Evolutionary conservation across 1,140 invertebrate species (phyloP).

Genomic region (Lerema accius): DNA sequence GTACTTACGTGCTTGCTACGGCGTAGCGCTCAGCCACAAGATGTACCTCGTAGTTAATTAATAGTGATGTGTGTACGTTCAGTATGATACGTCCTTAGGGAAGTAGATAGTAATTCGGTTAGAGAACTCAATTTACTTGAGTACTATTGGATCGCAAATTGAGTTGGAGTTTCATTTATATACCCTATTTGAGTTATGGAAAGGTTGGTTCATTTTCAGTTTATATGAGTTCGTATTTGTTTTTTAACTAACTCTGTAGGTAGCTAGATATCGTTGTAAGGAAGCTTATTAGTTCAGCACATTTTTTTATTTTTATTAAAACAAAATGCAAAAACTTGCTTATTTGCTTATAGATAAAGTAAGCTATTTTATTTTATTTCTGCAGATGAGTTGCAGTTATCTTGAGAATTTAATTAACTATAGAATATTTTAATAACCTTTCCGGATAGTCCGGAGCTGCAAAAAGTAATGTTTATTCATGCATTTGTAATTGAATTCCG

Average conservation of each 20-base stretch:
- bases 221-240: no score
- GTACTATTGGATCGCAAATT: no score
- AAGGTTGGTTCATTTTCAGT: no score
- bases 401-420: conserved; percentile 13
- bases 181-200: no score
- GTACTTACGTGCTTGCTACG: conserved; percentile 11
- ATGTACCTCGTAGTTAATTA: conserved; percentile 18
- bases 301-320: no score
- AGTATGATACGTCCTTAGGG: conserved; percentile 24
- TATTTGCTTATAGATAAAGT: no score
- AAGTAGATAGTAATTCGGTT: conserved; percentile 14
- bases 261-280: no score
- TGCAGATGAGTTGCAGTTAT: conserved; percentile 7
- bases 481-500: conserved; percentile 51
- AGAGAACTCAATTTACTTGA: no score
- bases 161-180: no score
- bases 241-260: no score
- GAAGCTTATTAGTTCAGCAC: no score
- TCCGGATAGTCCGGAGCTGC: conserved; percentile 22
- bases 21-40: conserved; percentile 12
- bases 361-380: neutral
- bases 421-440: conserved; percentile 22
- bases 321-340: no score
- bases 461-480: conserved; percentile 53
- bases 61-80: conserved; percentile 15